These are phyloP conservation scores for Todiramphus saurophagus DNA, from an alignment of 2,113 vertebrate genomes.

Conservation along the genomic window DNA sequence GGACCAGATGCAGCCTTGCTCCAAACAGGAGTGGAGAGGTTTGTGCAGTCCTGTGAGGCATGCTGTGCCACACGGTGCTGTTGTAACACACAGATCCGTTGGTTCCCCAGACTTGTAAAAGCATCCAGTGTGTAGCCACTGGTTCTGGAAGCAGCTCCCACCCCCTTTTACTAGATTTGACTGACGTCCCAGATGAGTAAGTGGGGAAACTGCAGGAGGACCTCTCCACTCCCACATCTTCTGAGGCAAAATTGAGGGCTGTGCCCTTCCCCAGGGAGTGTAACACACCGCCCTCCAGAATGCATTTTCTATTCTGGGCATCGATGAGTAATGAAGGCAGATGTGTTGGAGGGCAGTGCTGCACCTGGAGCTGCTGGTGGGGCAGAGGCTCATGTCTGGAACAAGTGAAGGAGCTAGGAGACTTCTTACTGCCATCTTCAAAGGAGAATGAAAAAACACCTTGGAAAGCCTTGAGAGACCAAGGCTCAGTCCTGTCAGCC, in stretches of 20 bases:
- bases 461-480: neutral
- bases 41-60: neutral
- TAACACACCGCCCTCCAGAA: neutral
- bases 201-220: neutral
- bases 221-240: neutral
- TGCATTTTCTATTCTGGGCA: neutral
- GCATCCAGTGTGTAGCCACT: neutral
- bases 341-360: neutral
- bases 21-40: accelerated
- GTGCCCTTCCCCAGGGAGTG: neutral
- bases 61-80: accelerated
- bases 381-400: accelerated
- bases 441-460: neutral
- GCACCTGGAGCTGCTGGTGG: neutral
- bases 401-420: neutral
- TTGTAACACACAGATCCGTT: accelerated
- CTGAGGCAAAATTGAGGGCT: accelerated
- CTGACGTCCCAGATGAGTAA: neutral
- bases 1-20: neutral
- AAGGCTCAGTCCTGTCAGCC: neutral
- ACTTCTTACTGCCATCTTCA: neutral
- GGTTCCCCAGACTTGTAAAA: neutral
- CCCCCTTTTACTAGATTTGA: neutral
- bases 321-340: accelerated
- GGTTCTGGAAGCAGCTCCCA: neutral